Evolutionary conservation across 2,797 vertebrate species (phyloP).

Genomic region (Glossophaga mutica): DNA sequence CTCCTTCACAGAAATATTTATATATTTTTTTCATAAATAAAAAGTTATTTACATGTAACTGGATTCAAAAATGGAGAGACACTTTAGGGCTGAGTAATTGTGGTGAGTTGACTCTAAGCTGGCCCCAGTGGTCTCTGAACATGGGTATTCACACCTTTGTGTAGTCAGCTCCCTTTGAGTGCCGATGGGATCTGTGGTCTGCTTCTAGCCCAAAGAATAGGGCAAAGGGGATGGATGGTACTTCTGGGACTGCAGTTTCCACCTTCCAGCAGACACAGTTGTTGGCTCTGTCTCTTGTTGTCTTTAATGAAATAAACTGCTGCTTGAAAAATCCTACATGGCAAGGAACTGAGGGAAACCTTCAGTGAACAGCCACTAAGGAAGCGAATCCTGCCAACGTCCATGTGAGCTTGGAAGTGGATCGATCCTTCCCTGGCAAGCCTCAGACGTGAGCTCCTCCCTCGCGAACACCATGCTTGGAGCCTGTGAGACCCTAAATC

Average conservation of each 20-base stretch:
- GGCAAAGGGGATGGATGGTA: not conserved
- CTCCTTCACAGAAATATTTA: constrained; percentile 2
- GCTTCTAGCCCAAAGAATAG: not conserved
- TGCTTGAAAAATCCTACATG: not conserved
- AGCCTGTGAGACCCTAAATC: not conserved
- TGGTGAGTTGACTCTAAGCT: not conserved
- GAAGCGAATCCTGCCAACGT: not conserved
- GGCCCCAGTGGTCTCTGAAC: not conserved
- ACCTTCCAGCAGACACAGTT: not conserved
- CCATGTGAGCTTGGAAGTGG: not conserved
- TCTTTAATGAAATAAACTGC: not conserved
- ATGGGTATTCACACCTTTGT: not conserved
- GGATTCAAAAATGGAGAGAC: not conserved
- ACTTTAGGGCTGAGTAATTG: not conserved
- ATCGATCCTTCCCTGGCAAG: not conserved
- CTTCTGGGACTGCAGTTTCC: not conserved
- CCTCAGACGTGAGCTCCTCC: not conserved
- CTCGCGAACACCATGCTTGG: not conserved
- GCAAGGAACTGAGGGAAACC: not conserved
- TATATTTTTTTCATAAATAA: not conserved
- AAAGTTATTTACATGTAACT: constrained; percentile 22
- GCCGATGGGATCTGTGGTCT: not conserved
- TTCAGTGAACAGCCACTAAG: not conserved
- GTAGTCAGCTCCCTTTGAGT: not conserved
- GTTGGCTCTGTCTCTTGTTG: not conserved